Percentiles rank a stretch among this genome's conserved stretches.
Conservation (phyloP, 2,113 vertebrate genomes). For the Anthoscopus minutus region DNA sequence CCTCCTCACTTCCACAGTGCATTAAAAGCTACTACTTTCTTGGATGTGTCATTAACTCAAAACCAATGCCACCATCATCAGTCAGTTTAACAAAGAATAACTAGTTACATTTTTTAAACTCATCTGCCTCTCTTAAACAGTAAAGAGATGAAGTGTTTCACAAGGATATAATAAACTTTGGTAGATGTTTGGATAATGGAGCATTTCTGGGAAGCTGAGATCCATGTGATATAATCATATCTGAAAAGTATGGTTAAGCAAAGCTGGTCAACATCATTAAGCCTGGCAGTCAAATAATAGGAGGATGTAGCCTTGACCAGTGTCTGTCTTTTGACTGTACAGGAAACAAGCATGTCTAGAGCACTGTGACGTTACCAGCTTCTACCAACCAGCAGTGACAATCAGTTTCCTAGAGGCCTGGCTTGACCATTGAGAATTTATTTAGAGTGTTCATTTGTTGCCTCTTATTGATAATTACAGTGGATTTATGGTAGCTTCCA, state of each 20-base stretch:
- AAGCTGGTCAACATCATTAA: neutral
- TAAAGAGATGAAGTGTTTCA: neutral
- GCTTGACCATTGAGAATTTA: neutral
- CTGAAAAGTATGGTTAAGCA: neutral
- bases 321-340: neutral
- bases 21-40: neutral
- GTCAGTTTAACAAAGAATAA: neutral
- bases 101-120: neutral
- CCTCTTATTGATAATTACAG: neutral
- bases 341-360: neutral
- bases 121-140: neutral
- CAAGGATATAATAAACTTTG: neutral
- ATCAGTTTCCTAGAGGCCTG: neutral
- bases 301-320: neutral
- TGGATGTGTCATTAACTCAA: neutral
- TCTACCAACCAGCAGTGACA: neutral
- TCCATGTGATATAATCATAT: neutral
- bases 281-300: neutral
- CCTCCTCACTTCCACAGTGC: neutral
- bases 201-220: neutral
- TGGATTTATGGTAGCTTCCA: neutral
- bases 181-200: neutral
- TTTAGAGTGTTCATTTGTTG: neutral
- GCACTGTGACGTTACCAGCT: neutral
- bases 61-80: neutral